Percentiles rank a stretch among this genome's conserved stretches.
Evolutionary conservation across 2,113 vertebrate species (phyloP).

Genomic region (Sander vitreus): DNA sequence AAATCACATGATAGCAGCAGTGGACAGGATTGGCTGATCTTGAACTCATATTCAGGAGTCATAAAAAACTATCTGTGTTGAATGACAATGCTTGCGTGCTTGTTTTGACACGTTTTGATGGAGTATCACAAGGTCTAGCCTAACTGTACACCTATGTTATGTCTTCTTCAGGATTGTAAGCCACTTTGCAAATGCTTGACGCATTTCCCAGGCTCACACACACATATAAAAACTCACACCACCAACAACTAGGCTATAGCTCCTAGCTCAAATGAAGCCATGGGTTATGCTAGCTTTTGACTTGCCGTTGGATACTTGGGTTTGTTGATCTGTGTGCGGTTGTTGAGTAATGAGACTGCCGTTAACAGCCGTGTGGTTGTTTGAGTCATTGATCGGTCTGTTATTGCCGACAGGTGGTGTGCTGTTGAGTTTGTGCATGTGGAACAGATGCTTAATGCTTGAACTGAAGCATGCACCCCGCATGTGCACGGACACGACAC

Average conservation of each 20-base stretch:
- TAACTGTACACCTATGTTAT: neutral
- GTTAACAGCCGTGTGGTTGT: slow-evolving; percentile 1
- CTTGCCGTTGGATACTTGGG: neutral
- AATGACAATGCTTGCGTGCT: neutral
- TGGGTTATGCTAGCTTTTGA: neutral
- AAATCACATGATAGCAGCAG: neutral
- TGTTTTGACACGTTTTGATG: too few relatives aligned
- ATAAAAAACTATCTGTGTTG: neutral
- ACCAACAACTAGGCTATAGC: neutral
- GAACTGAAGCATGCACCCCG: slow-evolving; percentile 17
- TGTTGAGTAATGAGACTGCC: neutral
- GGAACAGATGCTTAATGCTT: slow-evolving; percentile 41
- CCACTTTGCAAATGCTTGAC: neutral
- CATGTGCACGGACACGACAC: slow-evolving; percentile 4
- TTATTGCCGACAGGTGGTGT: slow-evolving; percentile 29
- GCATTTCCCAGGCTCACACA: slow-evolving; percentile 15
- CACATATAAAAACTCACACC: neutral
- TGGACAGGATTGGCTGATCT: neutral
- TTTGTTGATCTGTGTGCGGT: neutral
- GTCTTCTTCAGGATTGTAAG: neutral
- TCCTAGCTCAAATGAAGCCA: neutral
- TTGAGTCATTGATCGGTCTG: slow-evolving; percentile 18
- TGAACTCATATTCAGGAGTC: too few relatives aligned
- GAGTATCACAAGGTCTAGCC: neutral
- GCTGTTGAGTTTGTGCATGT: neutral